phyloP scores from a whole-genome alignment of 1,140 invertebrate species.

The Drosophila navojoa region DNA sequence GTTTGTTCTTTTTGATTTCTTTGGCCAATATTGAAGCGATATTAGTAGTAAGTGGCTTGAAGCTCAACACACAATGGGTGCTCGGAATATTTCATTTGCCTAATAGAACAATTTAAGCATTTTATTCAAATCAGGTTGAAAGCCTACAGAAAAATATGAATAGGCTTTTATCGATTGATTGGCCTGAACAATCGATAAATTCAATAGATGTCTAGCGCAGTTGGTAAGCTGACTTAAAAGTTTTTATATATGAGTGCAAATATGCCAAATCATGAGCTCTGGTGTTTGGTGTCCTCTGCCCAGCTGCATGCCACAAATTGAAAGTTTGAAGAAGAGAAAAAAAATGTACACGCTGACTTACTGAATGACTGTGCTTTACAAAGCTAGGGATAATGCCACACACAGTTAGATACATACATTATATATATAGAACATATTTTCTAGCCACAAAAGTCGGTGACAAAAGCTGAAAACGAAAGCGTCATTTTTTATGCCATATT shows the following conservation, averaged over 20 bases:
- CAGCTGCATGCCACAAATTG: constrained; percentile 16
- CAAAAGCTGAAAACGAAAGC: constrained; percentile 74
- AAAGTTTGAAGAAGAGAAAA: constrained; percentile 36
- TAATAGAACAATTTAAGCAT: neutral
- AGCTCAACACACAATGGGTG: constrained; percentile 15
- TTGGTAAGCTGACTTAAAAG: neutral
- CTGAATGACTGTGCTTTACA: constrained; percentile 37
- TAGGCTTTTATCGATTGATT: neutral
- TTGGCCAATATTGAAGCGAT: constrained; percentile 36
- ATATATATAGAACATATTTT: constrained; percentile 31
- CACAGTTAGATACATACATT: constrained; percentile 10
- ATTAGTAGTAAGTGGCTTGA: constrained; percentile 16
- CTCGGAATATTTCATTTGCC: neutral
- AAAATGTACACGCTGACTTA: constrained; percentile 2
- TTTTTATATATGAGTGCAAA: too few relatives aligned
- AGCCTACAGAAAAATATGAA: too few relatives aligned
- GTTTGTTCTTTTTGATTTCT: constrained; percentile 57
- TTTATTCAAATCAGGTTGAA: neutral
- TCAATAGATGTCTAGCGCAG: neutral
- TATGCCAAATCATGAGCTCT: constrained; percentile 15
- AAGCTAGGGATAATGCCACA: constrained; percentile 50
- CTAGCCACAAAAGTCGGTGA: constrained; percentile 30
- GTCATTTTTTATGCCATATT: constrained; percentile 34
- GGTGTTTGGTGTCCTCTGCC: neutral
- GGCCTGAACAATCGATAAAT: neutral